phyloP scores from a whole-genome alignment of 2,797 vertebrate species.

The Dryobates pubescens region DNA sequence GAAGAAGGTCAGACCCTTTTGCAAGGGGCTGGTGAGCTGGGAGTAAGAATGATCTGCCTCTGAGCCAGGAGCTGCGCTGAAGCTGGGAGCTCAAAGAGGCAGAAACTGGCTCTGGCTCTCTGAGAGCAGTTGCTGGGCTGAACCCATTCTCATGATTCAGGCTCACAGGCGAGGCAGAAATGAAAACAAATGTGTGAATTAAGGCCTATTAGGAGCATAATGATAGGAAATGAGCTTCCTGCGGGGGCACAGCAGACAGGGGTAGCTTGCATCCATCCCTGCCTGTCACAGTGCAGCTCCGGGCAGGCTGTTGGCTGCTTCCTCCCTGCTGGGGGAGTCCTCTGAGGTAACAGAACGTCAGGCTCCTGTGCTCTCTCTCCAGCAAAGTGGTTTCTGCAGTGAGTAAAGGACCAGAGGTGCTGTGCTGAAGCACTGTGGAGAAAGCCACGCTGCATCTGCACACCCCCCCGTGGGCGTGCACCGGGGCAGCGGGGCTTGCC shows the following conservation, averaged over 20 bases:
- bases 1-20: not conserved
- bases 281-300: not conserved
- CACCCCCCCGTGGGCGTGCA: fast-evolving
- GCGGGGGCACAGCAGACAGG: not conserved
- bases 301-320: fast-evolving
- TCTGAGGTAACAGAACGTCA: not conserved
- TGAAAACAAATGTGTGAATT: not conserved
- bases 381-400: not conserved
- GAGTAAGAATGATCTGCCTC: not conserved
- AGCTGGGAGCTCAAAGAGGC: not conserved
- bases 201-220: not conserved
- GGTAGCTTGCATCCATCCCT: not conserved
- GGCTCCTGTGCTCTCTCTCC: not conserved
- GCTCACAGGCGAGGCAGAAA: not conserved
- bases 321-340: not conserved
- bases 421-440: not conserved
- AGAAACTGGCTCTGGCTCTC: not conserved
- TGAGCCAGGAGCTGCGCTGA: not conserved
- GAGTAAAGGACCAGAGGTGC: not conserved
- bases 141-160: not conserved
- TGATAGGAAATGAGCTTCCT: not conserved
- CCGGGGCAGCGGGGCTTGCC: not conserved
- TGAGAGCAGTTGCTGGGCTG: not conserved
- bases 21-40: not conserved
- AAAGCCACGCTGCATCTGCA: not conserved